phyloP scores from a whole-genome alignment of 2,113 vertebrate species.

The Abramis brama region DNA sequence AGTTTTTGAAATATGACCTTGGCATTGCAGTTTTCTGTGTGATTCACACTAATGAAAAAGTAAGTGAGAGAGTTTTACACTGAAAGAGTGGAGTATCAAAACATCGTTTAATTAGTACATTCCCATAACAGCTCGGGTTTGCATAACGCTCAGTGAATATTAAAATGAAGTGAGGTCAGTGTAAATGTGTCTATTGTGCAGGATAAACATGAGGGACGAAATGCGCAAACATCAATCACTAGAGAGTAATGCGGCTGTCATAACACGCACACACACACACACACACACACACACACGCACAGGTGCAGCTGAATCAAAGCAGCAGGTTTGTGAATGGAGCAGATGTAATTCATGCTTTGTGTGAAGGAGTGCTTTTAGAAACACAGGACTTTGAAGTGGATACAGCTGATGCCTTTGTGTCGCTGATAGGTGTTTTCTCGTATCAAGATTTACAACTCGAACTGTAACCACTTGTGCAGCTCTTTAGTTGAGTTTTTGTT shows the following conservation, averaged over 20 bases:
- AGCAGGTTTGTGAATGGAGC: slow-evolving; percentile 58
- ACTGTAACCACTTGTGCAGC: background rate
- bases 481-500: background rate
- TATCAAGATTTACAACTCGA: slow-evolving; percentile 34
- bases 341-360: slow-evolving; percentile 57
- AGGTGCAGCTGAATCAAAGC: slow-evolving; percentile 58
- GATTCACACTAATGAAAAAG: background rate
- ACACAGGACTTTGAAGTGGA: slow-evolving; percentile 53
- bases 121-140: slow-evolving; percentile 4
- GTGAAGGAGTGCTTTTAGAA: slow-evolving; percentile 57
- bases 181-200: slow-evolving; percentile 28
- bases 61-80: background rate
- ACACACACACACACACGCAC: slow-evolving; percentile 29
- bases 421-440: slow-evolving; percentile 40
- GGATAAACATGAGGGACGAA: slow-evolving; percentile 14
- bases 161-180: slow-evolving; percentile 37
- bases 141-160: slow-evolving; percentile 27
- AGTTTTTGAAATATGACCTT: background rate
- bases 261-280: slow-evolving; percentile 19
- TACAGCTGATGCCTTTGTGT: slow-evolving; percentile 59
- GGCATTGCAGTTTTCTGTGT: background rate
- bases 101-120: background rate
- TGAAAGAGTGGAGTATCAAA: background rate
- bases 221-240: slow-evolving; percentile 35
- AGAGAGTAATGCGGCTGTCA: slow-evolving; percentile 22